phyloP scores from a whole-genome alignment of 2,113 vertebrate species.

The Theristicus caerulescens region DNA sequence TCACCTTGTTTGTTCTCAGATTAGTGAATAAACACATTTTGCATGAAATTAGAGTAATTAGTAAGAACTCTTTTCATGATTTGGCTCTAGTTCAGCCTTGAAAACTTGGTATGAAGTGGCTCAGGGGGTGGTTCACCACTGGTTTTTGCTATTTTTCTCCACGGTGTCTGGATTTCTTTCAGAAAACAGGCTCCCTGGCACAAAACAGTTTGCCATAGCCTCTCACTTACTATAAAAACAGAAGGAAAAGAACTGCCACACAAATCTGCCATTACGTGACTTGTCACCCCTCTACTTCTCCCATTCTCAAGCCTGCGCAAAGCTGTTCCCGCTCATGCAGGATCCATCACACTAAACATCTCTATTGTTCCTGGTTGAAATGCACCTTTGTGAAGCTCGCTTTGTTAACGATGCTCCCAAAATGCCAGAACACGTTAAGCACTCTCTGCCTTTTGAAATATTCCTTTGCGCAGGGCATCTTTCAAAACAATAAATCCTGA shows the following conservation, averaged over 20 bases:
- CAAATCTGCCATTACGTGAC: not conserved
- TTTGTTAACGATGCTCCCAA: constrained; percentile 8
- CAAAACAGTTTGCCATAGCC: not conserved
- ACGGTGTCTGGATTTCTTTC: not conserved
- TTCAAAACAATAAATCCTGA: constrained; percentile 33
- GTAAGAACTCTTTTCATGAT: not conserved
- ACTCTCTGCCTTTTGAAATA: not conserved
- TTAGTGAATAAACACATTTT: not conserved
- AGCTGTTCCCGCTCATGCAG: not conserved
- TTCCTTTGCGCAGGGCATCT: not conserved
- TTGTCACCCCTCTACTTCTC: not conserved
- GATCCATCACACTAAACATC: not conserved
- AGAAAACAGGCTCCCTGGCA: not conserved
- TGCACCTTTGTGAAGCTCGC: not conserved
- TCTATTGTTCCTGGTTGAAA: not conserved
- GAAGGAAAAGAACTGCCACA: not conserved
- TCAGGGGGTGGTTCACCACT: not conserved
- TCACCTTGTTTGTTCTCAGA: not conserved
- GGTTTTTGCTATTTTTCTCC: not conserved
- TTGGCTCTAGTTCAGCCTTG: not conserved
- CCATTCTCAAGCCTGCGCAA: not conserved
- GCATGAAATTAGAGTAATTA: not conserved
- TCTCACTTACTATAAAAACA: constrained; percentile 17
- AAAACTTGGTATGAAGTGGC: not conserved
- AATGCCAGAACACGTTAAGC: not conserved